Conservation (phyloP, 2,113 vertebrate genomes). For the Muntiacus muntjak region DNA sequence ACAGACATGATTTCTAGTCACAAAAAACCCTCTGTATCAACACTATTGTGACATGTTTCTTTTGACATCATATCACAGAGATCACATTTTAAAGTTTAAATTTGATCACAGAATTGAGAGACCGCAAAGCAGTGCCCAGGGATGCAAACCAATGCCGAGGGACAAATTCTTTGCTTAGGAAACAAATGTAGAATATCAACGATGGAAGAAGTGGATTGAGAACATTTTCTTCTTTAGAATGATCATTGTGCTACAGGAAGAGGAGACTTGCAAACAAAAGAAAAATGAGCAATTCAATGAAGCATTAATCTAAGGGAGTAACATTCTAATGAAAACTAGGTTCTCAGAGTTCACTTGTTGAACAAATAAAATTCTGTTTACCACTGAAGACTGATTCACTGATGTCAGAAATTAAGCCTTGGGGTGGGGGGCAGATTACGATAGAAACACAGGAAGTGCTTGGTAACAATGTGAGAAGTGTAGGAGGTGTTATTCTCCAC, state of each 20-base stretch:
- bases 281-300: neutral
- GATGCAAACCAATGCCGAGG: neutral
- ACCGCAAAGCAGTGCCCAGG: neutral
- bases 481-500: neutral
- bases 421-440: neutral
- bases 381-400: neutral
- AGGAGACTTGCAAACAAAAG: neutral
- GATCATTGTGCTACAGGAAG: neutral
- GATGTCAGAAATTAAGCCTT: slow-evolving; percentile 3
- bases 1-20: neutral
- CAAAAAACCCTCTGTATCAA: neutral
- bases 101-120: neutral
- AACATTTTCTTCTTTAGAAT: slow-evolving; percentile 14
- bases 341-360: neutral
- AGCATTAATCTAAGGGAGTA: neutral
- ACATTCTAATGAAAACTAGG: neutral
- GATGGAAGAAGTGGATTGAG: neutral
- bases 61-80: neutral
- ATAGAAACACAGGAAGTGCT: neutral
- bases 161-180: neutral
- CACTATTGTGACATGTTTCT: neutral
- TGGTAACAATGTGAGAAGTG: neutral
- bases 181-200: neutral
- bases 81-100: slow-evolving; percentile 33
- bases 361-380: slow-evolving; percentile 8